phyloP scores from a whole-genome alignment of 1,140 invertebrate genomes.

The Triops cancriformis region DNA sequence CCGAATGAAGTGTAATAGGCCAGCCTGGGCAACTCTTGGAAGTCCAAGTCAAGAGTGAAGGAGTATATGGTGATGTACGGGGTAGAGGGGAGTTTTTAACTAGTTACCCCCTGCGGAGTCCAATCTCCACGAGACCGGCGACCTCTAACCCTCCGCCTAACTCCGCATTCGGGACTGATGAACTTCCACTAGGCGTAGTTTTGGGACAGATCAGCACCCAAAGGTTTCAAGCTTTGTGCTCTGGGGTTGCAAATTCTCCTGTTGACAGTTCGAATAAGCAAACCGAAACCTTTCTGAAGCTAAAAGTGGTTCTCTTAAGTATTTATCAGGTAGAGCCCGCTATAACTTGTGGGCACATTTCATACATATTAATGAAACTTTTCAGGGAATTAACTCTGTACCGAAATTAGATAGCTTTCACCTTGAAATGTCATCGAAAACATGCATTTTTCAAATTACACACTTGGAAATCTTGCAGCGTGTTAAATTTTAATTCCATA shows the following conservation, averaged over 20 bases:
- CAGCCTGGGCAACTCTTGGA: too few species aligned
- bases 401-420: background rate
- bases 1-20: too few species aligned
- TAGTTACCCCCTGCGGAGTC: constrained; percentile 6
- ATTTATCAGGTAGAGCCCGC: background rate
- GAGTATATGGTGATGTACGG: constrained; percentile 5
- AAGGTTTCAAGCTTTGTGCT: background rate
- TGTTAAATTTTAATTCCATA: too few species aligned
- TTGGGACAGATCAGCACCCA: constrained; percentile 4
- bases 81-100: constrained; percentile 1
- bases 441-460: background rate
- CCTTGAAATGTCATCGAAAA: background rate
- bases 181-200: constrained; percentile 13
- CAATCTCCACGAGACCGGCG: constrained; percentile 8
- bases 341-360: background rate
- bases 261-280: constrained; percentile 11
- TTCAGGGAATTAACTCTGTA: background rate
- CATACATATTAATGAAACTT: constrained; percentile 7
- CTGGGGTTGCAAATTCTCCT: background rate
- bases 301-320: background rate
- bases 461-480: background rate
- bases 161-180: constrained; percentile 3
- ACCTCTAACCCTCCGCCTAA: background rate
- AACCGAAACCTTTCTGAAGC: background rate
- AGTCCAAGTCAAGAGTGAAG: background rate